Percentiles rank a stretch among this genome's conserved stretches.
Evolutionary conservation across 2,113 vertebrate species (phyloP).

Genomic region (Casuarius casuarius): DNA sequence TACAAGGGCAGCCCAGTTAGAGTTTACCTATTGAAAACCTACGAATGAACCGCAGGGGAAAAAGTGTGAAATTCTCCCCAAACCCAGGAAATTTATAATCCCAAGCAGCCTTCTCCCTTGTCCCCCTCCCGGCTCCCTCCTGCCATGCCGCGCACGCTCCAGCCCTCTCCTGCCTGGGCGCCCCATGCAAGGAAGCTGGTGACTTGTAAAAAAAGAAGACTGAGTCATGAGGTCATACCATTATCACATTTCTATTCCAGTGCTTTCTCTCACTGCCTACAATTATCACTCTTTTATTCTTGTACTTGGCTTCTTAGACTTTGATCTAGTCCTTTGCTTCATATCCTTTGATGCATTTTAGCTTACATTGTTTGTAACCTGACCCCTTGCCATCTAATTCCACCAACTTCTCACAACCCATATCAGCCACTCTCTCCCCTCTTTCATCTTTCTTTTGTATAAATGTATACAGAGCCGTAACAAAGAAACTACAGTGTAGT

Average conservation of each 20-base stretch:
- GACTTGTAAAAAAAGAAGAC: not conserved
- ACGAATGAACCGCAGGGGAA: not conserved
- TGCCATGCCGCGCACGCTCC: not conserved
- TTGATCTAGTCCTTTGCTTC: constrained; percentile 72
- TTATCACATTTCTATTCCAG: constrained; percentile 70
- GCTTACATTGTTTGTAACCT: constrained; percentile 74
- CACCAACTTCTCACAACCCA: constrained; percentile 56
- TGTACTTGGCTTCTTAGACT: constrained; percentile 68
- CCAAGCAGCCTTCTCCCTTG: not conserved
- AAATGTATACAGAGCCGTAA: constrained; percentile 63
- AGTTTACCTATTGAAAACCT: not conserved
- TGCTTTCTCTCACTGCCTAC: constrained; percentile 48
- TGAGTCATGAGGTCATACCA: constrained; percentile 66
- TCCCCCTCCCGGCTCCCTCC: not conserved
- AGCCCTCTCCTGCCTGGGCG: not conserved
- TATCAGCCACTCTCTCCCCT: constrained; percentile 48
- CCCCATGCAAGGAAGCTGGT: not conserved
- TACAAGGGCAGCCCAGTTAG: not conserved
- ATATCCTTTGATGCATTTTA: constrained; percentile 73
- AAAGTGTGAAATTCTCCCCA: not conserved
- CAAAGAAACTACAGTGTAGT: constrained; percentile 74
- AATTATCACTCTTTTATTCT: constrained; percentile 73
- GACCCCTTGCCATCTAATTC: constrained; percentile 72
- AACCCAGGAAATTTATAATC: not conserved
- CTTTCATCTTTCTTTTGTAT: constrained; percentile 76